phyloP scores from a whole-genome alignment of 2,113 vertebrate genomes.

The Prochilodus magdalenae region DNA sequence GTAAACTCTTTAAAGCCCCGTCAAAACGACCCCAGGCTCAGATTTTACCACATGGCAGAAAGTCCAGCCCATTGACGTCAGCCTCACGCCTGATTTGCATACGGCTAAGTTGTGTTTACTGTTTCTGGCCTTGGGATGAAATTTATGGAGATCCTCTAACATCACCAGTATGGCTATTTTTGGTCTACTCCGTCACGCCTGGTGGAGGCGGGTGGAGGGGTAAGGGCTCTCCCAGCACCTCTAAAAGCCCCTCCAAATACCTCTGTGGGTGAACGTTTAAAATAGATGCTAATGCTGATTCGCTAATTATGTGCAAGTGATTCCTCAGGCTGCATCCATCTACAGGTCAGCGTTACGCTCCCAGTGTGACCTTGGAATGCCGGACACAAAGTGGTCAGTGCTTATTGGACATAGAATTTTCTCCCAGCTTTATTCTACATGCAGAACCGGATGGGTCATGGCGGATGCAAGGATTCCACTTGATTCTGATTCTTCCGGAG shows the following conservation, averaged over 20 bases:
- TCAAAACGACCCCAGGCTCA: not conserved
- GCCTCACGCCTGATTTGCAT: conserved; percentile 18
- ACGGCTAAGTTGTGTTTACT: not conserved
- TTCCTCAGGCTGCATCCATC: conserved; percentile 1
- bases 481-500: too few species aligned
- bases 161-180: conserved; percentile 44
- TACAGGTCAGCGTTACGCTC: not conserved
- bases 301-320: not conserved
- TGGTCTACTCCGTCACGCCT: conserved; percentile 5
- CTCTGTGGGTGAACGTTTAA: conserved; percentile 28
- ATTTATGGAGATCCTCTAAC: conserved; percentile 34
- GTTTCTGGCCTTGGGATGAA: conserved; percentile 12
- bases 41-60: conserved; percentile 29
- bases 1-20: not conserved
- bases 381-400: not conserved
- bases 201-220: too few species aligned
- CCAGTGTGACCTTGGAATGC: not conserved
- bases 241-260: conserved; percentile 9
- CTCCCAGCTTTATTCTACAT: not conserved
- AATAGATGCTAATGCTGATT: conserved; percentile 7
- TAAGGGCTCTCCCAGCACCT: conserved; percentile 35
- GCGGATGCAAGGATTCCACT: too few species aligned
- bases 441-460: too few species aligned
- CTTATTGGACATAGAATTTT: not conserved
- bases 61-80: conserved; percentile 6